These are phyloP conservation scores for Pocota personata DNA, from an alignment of 2,888 invertebrate genomes.

Conservation along the genomic window DNA sequence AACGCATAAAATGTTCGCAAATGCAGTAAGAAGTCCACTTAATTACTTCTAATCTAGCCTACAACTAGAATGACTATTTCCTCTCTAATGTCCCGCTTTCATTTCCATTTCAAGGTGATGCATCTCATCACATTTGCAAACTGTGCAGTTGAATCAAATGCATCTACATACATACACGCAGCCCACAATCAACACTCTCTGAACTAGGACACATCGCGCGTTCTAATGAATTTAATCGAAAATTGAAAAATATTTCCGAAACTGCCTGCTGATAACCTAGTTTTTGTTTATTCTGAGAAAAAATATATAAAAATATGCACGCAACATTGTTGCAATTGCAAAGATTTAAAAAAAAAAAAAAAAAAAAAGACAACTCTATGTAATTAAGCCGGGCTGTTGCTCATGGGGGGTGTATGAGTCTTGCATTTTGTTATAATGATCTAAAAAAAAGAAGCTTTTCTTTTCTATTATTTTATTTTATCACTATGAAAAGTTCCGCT, in stretches of 20 bases:
- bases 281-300: background rate
- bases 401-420: background rate
- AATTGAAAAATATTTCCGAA: constrained; percentile 65
- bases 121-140: constrained; percentile 61
- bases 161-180: constrained; percentile 21
- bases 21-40: constrained; percentile 27
- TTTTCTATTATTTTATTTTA: constrained; percentile 19
- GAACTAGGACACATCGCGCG: constrained; percentile 52
- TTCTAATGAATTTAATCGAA: constrained; percentile 62
- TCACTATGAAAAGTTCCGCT: constrained; percentile 65
- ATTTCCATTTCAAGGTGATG: constrained; percentile 71
- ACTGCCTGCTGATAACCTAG: constrained; percentile 66
- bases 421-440: constrained; percentile 49
- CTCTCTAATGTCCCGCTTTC: constrained; percentile 62
- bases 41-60: constrained; percentile 64
- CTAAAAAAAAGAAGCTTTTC: constrained; percentile 15
- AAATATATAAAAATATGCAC: background rate
- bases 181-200: constrained; percentile 23
- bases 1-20: background rate
- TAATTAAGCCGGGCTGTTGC: background rate
- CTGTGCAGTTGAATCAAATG: constrained; percentile 7
- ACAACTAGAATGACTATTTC: constrained; percentile 56
- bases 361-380: background rate
- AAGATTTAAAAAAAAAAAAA: background rate
- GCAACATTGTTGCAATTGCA: constrained; percentile 34